phyloP scores from a whole-genome alignment of 2,113 vertebrate genomes.

The Gila orcuttii region DNA sequence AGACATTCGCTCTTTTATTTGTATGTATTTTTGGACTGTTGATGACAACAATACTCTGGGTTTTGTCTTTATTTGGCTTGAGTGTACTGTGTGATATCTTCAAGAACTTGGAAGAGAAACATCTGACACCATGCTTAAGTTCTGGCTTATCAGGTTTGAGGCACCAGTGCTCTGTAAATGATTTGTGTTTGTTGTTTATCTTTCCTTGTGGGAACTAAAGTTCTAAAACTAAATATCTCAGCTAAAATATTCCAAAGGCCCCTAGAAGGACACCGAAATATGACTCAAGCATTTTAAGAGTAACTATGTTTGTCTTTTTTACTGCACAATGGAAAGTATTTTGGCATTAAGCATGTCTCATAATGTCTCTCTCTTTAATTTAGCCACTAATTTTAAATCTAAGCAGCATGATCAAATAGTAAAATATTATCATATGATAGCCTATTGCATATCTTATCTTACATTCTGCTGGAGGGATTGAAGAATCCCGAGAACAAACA shows the following conservation, averaged over 20 bases:
- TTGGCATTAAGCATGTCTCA: background rate
- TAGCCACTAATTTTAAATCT: background rate
- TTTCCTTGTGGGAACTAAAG: background rate
- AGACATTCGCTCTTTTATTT: constrained; percentile 56
- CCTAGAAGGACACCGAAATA: background rate
- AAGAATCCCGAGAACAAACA: background rate
- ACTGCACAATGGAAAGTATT: background rate
- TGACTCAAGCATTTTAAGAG: background rate
- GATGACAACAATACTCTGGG: constrained; percentile 58
- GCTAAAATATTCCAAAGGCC: background rate
- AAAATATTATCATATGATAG: background rate
- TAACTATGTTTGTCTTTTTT: background rate
- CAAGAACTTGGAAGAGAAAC: constrained; percentile 17
- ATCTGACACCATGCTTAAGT: constrained; percentile 47
- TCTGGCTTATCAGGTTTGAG: constrained; percentile 55
- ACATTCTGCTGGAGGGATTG: background rate
- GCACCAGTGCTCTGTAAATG: constrained; percentile 68
- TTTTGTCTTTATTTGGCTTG: constrained; percentile 78
- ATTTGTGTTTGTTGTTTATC: background rate
- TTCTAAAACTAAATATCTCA: background rate
- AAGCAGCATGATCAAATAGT: background rate
- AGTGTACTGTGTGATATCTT: constrained; percentile 48
- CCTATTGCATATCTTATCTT: background rate
- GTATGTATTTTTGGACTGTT: constrained; percentile 61
- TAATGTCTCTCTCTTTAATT: background rate